These are phyloP conservation scores for Meloe dianella DNA, from an alignment of 2,888 invertebrate genomes.

Conservation along the genomic window DNA sequence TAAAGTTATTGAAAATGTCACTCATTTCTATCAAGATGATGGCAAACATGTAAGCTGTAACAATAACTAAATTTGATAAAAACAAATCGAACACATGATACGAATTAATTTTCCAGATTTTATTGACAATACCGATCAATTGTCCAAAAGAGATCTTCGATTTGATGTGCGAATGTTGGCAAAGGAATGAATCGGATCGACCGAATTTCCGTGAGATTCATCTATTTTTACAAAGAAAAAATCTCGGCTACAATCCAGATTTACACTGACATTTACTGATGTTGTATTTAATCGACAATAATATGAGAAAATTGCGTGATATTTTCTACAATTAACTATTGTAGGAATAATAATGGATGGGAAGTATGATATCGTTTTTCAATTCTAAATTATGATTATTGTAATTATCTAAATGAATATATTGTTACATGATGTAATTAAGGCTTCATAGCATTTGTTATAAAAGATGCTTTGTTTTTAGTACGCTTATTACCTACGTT, in stretches of 20 bases:
- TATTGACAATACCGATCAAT: slow-evolving; percentile 74
- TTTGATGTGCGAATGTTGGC: slow-evolving; percentile 88
- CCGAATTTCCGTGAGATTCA: slow-evolving; percentile 86
- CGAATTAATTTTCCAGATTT: slow-evolving; percentile 53
- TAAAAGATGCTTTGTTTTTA: slow-evolving; percentile 25
- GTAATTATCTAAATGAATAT: slow-evolving; percentile 1
- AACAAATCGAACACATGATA: background rate
- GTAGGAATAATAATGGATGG: slow-evolving; percentile 4
- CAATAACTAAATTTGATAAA: background rate
- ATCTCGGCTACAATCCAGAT: slow-evolving; percentile 64
- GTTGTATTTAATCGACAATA: slow-evolving; percentile 50
- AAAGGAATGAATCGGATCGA: slow-evolving; percentile 75
- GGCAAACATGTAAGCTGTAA: slow-evolving; percentile 68
- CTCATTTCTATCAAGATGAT: slow-evolving; percentile 77
- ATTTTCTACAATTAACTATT: slow-evolving; percentile 33
- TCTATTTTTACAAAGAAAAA: slow-evolving; percentile 81
- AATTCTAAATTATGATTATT: slow-evolving; percentile 13
- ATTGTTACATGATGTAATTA: slow-evolving; percentile 10
- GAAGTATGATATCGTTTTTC: background rate
- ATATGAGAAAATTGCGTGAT: slow-evolving; percentile 50
- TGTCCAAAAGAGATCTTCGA: slow-evolving; percentile 87
- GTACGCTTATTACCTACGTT: slow-evolving; percentile 35
- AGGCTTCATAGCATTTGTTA: slow-evolving; percentile 25
- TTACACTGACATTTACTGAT: slow-evolving; percentile 53
- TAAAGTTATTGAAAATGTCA: slow-evolving; percentile 82